Percentiles rank a stretch among this genome's conserved stretches.
Evolutionary conservation across 1,140 invertebrate species (phyloP).

Genomic region (Drosophila lini): DNA sequence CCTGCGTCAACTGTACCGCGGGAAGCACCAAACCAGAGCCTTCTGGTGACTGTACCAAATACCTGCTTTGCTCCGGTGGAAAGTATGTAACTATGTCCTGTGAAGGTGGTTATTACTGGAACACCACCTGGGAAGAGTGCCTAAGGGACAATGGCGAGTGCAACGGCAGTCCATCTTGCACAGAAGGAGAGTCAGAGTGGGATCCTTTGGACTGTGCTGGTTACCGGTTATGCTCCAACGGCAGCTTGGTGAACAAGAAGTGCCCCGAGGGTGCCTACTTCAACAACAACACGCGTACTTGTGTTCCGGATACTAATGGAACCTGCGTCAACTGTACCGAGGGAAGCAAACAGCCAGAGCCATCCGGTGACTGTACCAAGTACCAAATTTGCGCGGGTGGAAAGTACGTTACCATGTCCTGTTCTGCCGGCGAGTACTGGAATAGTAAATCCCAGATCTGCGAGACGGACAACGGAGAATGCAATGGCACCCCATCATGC

Average conservation of each 20-base stretch:
- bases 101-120: slow-evolving; percentile 5
- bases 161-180: slow-evolving; percentile 27
- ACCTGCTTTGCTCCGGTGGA: slow-evolving; percentile 23
- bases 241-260: neutral
- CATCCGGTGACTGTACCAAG: slow-evolving; percentile 28
- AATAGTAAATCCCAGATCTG: slow-evolving; percentile 16
- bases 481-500: slow-evolving; percentile 26
- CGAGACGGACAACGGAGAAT: slow-evolving; percentile 33
- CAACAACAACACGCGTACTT: neutral
- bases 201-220: slow-evolving; percentile 27
- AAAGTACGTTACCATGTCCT: slow-evolving; percentile 16
- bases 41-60: slow-evolving; percentile 33
- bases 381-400: slow-evolving; percentile 31
- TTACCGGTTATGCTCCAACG: slow-evolving; percentile 16
- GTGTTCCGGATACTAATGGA: slow-evolving; percentile 12
- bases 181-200: neutral
- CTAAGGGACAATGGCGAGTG: slow-evolving; percentile 19
- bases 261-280: slow-evolving; percentile 5
- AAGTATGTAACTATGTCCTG: slow-evolving; percentile 22
- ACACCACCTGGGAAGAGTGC: neutral
- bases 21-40: slow-evolving; percentile 12
- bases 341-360: slow-evolving; percentile 6
- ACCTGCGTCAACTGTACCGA: slow-evolving; percentile 32
- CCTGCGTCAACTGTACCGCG: slow-evolving; percentile 29
- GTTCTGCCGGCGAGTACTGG: slow-evolving; percentile 26